Evolutionary conservation across 1,140 invertebrate genomes (phyloP).

Genomic region (Steinernema khuongi): DNA sequence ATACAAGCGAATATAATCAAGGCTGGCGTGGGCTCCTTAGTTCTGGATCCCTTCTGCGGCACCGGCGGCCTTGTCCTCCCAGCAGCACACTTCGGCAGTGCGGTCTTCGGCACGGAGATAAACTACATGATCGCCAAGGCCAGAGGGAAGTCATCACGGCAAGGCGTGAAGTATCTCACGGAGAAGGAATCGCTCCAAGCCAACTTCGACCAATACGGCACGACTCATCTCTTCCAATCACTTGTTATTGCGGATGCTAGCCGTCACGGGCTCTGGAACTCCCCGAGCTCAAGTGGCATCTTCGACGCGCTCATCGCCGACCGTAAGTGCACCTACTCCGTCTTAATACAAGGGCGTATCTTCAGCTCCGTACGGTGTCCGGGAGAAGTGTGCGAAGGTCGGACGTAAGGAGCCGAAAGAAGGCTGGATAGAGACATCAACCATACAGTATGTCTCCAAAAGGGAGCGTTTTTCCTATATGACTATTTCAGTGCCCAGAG

Average conservation of each 20-base stretch:
- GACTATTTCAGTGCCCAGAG: constrained; percentile 52
- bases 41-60: constrained; percentile 63
- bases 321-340: constrained; percentile 57
- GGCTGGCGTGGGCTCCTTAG: constrained; percentile 52
- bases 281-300: constrained; percentile 26
- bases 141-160: constrained; percentile 61
- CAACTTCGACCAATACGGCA: constrained; percentile 62
- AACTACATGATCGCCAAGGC: constrained; percentile 61
- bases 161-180: constrained; percentile 58
- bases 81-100: constrained; percentile 60
- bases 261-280: constrained; percentile 59
- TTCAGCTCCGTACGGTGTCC: constrained; percentile 63
- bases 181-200: constrained; percentile 60
- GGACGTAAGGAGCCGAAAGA: constrained; percentile 42
- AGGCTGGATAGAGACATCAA: constrained; percentile 28
- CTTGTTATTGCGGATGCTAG: constrained; percentile 62
- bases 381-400: constrained; percentile 58
- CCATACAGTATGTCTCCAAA: constrained; percentile 26
- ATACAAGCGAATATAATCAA: constrained; percentile 62
- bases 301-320: constrained; percentile 61
- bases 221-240: constrained; percentile 59
- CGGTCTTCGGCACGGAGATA: constrained; percentile 62
- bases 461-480: constrained; percentile 1
- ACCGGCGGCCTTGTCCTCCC: constrained; percentile 53
- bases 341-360: neutral